Conservation (phyloP, 2,113 vertebrate species). For the Eretmochelys imbricata region DNA sequence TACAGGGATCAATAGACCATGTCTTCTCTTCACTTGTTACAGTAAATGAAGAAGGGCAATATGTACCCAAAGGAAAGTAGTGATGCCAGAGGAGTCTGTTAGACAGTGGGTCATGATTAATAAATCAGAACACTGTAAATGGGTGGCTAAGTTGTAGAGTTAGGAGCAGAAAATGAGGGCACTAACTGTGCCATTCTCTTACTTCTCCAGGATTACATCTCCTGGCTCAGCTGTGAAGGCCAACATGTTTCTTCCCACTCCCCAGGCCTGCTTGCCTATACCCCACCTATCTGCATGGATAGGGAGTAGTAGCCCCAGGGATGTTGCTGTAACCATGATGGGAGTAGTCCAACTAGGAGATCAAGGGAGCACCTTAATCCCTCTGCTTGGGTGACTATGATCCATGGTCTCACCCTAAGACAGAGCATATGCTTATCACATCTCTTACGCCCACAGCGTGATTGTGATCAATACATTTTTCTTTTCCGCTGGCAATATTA, state of each 20-base stretch:
- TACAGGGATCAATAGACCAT: not conserved
- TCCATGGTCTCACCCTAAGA: not conserved
- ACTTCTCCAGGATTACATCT: not conserved
- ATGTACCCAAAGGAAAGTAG: not conserved
- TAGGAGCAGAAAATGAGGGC: not conserved
- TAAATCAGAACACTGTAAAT: not conserved
- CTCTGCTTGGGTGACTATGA: not conserved
- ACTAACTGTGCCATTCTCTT: not conserved
- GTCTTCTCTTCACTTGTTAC: not conserved
- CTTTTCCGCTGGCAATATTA: not conserved
- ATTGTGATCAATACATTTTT: not conserved
- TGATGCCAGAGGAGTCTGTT: not conserved
- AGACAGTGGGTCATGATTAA: not conserved
- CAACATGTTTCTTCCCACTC: not conserved
- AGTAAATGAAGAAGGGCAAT: not conserved
- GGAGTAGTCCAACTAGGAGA: not conserved
- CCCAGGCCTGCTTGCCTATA: not conserved
- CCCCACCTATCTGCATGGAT: not conserved
- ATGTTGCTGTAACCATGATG: not conserved
- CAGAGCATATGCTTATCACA: not conserved
- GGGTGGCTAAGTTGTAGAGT: not conserved
- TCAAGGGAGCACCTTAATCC: not conserved
- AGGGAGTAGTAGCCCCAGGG: not conserved
- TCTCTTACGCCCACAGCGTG: not conserved
- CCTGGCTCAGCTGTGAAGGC: not conserved